Evolutionary conservation across 1,140 invertebrate species (phyloP).

Genomic region (Drosophila setifemur): DNA sequence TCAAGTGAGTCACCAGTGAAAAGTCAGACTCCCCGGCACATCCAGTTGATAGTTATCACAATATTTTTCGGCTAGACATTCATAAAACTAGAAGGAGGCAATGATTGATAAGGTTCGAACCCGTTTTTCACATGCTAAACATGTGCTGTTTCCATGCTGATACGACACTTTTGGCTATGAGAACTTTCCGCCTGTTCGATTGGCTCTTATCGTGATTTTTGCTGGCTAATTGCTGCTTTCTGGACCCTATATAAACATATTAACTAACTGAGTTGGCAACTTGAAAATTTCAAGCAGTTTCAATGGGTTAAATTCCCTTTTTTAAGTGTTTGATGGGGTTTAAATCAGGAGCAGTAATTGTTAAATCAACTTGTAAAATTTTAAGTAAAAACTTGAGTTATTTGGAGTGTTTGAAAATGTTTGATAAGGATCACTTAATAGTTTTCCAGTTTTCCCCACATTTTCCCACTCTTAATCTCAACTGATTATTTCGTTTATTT

Average conservation of each 20-base stretch:
- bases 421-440: constrained; percentile 4
- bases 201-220: constrained; percentile 10
- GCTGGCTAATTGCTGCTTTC: constrained; percentile 21
- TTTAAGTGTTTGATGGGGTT: not conserved
- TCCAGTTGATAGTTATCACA: constrained; percentile 14
- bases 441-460: not conserved
- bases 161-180: constrained; percentile 12
- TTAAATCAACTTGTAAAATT: constrained; percentile 9
- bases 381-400: constrained; percentile 24
- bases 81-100: constrained; percentile 56
- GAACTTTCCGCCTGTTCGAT: constrained; percentile 15
- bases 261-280: constrained; percentile 3
- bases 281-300: constrained; percentile 1
- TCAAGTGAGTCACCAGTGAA: constrained; percentile 44
- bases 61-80: constrained; percentile 50
- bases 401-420: not conserved
- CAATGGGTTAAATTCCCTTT: not conserved
- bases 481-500: constrained; percentile 1
- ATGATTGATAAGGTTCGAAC: constrained; percentile 48
- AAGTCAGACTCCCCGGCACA: constrained; percentile 28
- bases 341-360: constrained; percentile 2
- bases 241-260: constrained; percentile 22
- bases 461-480: not conserved
- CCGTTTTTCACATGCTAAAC: constrained; percentile 1
- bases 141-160: constrained; percentile 39